These are phyloP conservation scores for Sinonovacula constricta DNA, from an alignment of 1,140 invertebrate genomes.

Conservation along the genomic window DNA sequence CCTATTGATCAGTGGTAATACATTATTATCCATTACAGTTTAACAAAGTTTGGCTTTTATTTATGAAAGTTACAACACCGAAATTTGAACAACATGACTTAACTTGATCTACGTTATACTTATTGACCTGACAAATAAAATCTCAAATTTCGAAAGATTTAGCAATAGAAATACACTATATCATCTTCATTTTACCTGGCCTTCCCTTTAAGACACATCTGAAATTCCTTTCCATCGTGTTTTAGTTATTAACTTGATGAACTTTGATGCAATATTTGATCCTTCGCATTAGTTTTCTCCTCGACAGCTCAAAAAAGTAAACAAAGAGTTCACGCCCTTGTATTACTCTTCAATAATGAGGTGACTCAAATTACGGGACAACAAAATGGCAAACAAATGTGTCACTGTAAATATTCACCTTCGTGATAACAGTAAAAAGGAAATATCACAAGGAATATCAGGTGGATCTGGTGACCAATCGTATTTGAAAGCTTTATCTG, in stretches of 20 bases:
- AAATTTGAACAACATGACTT: no score
- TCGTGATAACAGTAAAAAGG: slow-evolving; percentile 18
- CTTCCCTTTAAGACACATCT: no score
- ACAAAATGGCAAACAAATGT: slow-evolving; percentile 1
- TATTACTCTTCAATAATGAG: not conserved
- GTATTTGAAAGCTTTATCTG: slow-evolving; percentile 2
- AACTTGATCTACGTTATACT: no score
- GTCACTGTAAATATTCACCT: slow-evolving; percentile 15
- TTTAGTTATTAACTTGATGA: not conserved
- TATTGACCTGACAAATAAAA: no score
- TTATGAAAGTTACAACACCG: no score
- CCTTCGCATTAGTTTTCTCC: not conserved
- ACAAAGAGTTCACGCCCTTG: not conserved
- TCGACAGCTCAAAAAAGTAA: not conserved
- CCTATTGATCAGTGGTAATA: no score
- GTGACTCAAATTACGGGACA: not conserved
- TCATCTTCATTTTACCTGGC: no score
- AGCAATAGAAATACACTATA: no score
- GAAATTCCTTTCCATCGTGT: no score
- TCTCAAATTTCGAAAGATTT: no score
- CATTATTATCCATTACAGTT: no score
- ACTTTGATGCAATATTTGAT: not conserved
- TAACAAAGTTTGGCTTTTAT: no score
- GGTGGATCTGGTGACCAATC: slow-evolving; percentile 28
- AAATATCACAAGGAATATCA: slow-evolving; percentile 19